A percentile compares a stretch with the other conserved stretches of the same genome.
Evolutionary conservation across 2,113 vertebrate species (phyloP).

Genomic region (Psittacula cyanocephala): DNA sequence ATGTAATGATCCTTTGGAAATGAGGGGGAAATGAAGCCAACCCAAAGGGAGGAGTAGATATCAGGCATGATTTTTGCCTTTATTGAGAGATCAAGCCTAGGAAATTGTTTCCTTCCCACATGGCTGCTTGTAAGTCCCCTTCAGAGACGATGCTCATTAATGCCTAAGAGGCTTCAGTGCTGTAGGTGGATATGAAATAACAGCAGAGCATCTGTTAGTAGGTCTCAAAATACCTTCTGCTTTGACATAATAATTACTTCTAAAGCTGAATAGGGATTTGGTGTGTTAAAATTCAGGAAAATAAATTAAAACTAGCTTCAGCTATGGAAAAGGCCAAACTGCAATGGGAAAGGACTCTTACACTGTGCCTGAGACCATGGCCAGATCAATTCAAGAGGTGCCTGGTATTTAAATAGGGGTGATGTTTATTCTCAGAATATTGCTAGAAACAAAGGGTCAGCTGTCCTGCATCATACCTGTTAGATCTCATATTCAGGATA

Average conservation of each 20-base stretch:
- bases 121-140: neutral
- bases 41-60: neutral
- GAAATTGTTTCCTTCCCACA: conserved; percentile 51
- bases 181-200: conserved; percentile 16
- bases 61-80: neutral
- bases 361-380: too few species aligned
- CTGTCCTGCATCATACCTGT: neutral
- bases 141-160: neutral
- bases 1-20: neutral
- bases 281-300: neutral
- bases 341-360: neutral
- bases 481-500: neutral
- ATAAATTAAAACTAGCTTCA: neutral
- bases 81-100: conserved; percentile 32
- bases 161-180: conserved; percentile 26
- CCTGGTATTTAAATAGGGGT: neutral
- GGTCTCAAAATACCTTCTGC: conserved; percentile 34
- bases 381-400: neutral
- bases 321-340: neutral
- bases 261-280: conserved; percentile 4
- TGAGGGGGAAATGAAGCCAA: neutral
- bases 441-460: neutral
- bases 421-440: neutral
- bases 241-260: conserved; percentile 39
- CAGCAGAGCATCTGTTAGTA: conserved; percentile 36